Evolutionary conservation across 2,797 vertebrate species (phyloP).

Genomic region (Monodelphis domestica): DNA sequence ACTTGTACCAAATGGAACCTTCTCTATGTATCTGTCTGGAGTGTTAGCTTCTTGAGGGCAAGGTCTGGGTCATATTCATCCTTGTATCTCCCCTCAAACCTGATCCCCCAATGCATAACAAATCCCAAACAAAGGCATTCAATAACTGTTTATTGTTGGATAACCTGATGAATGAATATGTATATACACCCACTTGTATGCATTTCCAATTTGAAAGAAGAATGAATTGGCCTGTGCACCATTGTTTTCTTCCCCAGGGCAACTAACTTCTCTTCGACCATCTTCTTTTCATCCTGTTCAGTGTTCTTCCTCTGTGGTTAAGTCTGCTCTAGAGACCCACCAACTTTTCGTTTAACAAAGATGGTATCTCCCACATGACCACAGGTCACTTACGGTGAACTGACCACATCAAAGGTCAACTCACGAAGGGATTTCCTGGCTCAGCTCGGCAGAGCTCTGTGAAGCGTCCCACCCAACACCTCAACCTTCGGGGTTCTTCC

Average conservation of each 20-base stretch:
- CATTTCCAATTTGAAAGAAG: background rate
- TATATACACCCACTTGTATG: background rate
- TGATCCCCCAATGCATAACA: too few species aligned
- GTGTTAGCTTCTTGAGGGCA: too few species aligned
- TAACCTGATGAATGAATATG: background rate
- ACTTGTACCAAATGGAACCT: too few species aligned
- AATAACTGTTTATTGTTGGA: background rate
- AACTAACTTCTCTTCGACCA: background rate
- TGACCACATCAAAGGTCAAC: constrained; percentile 65
- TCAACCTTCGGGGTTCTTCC: background rate
- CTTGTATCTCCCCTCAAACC: too few species aligned
- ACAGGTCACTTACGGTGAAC: constrained; percentile 1
- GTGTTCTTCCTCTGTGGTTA: constrained; percentile 44
- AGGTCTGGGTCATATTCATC: too few species aligned
- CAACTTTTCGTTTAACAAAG: constrained; percentile 26
- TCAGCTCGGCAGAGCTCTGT: background rate
- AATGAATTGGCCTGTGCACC: background rate
- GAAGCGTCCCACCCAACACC: background rate
- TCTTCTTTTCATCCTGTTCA: constrained; percentile 23
- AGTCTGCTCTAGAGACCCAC: background rate
- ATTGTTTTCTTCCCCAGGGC: background rate
- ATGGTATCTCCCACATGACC: background rate
- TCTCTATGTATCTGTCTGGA: too few species aligned
- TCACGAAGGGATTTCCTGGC: constrained; percentile 31
- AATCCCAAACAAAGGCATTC: too few species aligned